Percentiles rank a stretch among this genome's conserved stretches.
phyloP scores from a whole-genome alignment of 2,797 vertebrate genomes.

The Brachyrhaphis roseni region DNA sequence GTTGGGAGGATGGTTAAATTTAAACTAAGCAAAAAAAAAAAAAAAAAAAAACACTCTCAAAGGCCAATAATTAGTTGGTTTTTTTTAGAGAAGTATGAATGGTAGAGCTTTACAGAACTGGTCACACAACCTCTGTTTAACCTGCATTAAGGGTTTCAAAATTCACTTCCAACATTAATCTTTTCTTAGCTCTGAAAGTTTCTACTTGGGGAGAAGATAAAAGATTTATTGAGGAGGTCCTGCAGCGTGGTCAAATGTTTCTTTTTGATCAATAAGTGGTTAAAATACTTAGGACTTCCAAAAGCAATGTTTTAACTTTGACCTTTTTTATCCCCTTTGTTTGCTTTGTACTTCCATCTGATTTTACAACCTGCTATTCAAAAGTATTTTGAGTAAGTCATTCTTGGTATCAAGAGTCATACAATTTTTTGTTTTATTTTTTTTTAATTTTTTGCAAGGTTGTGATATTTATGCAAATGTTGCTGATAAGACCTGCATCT shows the following conservation, averaged over 20 bases:
- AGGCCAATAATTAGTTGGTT: not conserved
- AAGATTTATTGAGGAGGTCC: conserved; percentile 47
- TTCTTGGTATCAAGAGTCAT: not conserved
- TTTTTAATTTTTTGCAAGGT: not conserved
- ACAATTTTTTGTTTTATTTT: not conserved
- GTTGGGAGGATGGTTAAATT: not conserved
- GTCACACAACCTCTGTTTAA: not conserved
- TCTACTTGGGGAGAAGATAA: conserved; percentile 10
- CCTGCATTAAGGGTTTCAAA: no score
- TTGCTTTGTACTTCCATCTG: not conserved
- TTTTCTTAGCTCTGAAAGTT: conserved; percentile 20
- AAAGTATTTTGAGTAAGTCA: not conserved
- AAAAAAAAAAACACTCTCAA: not conserved
- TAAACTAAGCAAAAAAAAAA: not conserved
- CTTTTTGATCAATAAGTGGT: conserved; percentile 14
- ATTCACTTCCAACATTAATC: conserved; percentile 2
- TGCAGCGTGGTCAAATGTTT: conserved; percentile 26
- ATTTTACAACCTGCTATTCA: not conserved
- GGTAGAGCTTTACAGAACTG: not conserved
- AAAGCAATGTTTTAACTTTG: conserved; percentile 3
- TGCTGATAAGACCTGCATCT: conserved; percentile 70
- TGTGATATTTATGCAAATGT: conserved; percentile 60
- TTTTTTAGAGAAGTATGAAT: not conserved
- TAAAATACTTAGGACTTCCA: conserved; percentile 27
- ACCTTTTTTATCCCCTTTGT: conserved; percentile 12